These are phyloP conservation scores for Thalassophryne amazonica DNA, from an alignment of 2,797 vertebrate genomes.

Conservation along the genomic window DNA sequence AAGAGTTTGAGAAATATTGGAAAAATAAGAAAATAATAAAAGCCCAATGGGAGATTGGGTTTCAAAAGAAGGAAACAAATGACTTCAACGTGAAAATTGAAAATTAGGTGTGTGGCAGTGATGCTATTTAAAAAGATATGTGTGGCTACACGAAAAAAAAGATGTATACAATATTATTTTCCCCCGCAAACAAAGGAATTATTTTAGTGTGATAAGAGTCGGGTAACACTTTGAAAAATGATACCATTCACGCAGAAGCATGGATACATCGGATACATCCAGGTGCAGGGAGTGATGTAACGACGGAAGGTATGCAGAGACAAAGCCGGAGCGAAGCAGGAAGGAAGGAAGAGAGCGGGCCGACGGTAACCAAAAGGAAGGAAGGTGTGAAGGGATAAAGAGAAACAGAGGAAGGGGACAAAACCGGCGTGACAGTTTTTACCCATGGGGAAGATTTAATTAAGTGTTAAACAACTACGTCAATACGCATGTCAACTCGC, in stretches of 20 bases:
- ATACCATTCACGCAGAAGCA: constrained; percentile 23
- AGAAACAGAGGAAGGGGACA: background rate
- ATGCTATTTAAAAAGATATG: background rate
- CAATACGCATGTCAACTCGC: constrained; percentile 50
- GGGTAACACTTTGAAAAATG: constrained; percentile 19
- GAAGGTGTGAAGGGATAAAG: background rate
- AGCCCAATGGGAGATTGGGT: constrained; percentile 12
- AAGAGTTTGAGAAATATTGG: constrained; percentile 34
- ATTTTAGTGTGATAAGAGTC: constrained; percentile 12
- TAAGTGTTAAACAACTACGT: constrained; percentile 61
- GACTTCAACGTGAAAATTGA: constrained; percentile 1
- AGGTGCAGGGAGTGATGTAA: constrained; percentile 11
- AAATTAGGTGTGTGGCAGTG: constrained; percentile 5
- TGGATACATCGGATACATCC: constrained; percentile 27
- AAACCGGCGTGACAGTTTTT: constrained; percentile 4
- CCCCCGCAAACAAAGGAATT: too few species aligned
- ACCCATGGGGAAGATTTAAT: constrained; percentile 47
- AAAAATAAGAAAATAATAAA: too few species aligned
- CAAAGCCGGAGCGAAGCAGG: background rate
- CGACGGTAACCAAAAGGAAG: background rate
- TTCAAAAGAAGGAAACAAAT: constrained; percentile 17
- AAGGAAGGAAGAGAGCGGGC: background rate
- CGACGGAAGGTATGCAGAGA: background rate
- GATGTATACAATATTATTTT: background rate
- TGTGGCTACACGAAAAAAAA: background rate